Evolutionary conservation across 2,888 invertebrate genomes (phyloP), one percentile per base, ranked within the genome.

Genomic region (Reticulitermes lucifugus): DNA sequence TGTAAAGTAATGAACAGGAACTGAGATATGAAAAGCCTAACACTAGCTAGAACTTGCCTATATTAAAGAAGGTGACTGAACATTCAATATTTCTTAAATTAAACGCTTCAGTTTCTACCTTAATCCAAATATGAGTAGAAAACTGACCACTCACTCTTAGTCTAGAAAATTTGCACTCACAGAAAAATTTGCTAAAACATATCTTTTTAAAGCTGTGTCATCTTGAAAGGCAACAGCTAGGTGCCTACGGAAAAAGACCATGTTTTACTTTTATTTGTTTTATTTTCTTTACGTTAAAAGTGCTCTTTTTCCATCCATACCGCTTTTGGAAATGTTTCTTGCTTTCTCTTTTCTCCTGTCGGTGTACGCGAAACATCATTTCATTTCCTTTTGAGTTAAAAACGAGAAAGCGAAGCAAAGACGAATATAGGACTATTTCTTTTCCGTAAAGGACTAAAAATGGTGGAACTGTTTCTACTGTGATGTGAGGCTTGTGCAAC

Each of bases 381-480:
- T 75, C 43, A 21, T 75, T 35, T 75, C 35, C 18, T 22, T 75
- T 75, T 75, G 75, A 75, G 75, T 75, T 43, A 75, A 75, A 75
- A 43, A 75, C 43, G 75, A 75, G 75, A 75, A 75, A 3, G 75
- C 7, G 43, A 75, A 43, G 75, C 75, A 43, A 46, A n/a, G 29
- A 29, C 29, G 75, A 75, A 75, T 75, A 75, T 43, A 75, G 35
- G 4, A 0, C 2, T 35, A 35, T 43, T 75, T 75, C 21, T 43
- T 41, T 18, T 43, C 10, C 5, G 21, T 43, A 43, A 35, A 75
- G 43, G 75, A 22, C 41, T 46, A 14, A 35, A 75, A 35, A 22
- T n/a, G 43, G 43, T 12, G 2, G 75, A 22, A 75, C 5, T 2
- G 35, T 22, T 75, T 43, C 43, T 75, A 7, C 75, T 75, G 43